Conservation (phyloP, 2,888 invertebrate species). For the Apeira syringaria region DNA sequence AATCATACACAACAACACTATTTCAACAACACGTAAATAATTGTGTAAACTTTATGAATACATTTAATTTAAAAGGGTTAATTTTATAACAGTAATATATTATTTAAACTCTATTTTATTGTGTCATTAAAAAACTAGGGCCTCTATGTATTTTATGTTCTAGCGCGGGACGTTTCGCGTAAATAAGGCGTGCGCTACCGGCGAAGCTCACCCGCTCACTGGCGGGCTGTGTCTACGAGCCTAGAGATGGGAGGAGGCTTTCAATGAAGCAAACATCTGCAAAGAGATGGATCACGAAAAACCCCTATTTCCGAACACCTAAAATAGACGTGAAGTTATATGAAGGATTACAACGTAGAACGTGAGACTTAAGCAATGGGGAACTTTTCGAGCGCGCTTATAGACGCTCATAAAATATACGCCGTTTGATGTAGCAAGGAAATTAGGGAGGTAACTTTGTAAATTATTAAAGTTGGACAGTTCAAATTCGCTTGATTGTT, state of each 20-base stretch:
- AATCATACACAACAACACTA: conserved; percentile 8
- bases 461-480: conserved; percentile 28
- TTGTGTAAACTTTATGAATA: conserved; percentile 11
- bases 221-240: conserved; percentile 1
- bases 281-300: conserved; percentile 53
- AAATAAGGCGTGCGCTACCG: conserved; percentile 17
- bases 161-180: conserved; percentile 2
- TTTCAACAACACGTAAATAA: conserved; percentile 15
- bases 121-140: neutral
- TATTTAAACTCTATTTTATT: neutral
- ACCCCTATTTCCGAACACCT: conserved; percentile 46
- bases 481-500: conserved; percentile 29
- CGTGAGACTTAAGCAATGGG: conserved; percentile 7
- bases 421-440: conserved; percentile 15
- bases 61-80: neutral
- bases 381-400: conserved; percentile 22
- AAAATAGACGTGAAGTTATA: conserved; percentile 39
- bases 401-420: conserved; percentile 21
- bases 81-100: neutral
- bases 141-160: neutral
- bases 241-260: conserved; percentile 25
- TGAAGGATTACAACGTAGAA: conserved; percentile 27
- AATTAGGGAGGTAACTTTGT: conserved; percentile 23
- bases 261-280: conserved; percentile 49
- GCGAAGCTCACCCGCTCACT: conserved; percentile 21